Evolutionary conservation across 2,888 invertebrate species (phyloP).

Genomic region (Callimorpha dominula): DNA sequence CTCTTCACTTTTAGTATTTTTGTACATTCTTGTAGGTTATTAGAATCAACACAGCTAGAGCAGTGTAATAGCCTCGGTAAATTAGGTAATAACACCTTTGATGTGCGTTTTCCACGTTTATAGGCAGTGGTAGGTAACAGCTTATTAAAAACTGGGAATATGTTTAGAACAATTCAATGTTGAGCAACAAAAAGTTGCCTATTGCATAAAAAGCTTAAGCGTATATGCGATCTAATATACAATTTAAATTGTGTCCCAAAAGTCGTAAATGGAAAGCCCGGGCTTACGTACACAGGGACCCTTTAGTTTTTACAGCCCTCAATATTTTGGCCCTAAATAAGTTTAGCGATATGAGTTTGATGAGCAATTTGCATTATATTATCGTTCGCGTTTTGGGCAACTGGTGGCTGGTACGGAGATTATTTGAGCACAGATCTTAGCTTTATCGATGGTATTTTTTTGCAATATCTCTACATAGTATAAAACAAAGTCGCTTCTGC

Average conservation of each 20-base stretch:
- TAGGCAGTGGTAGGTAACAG: too few relatives aligned
- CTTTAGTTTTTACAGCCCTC: conserved; percentile 72
- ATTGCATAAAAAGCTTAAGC: conserved; percentile 35
- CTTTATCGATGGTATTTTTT: neutral
- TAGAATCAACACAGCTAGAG: too few relatives aligned
- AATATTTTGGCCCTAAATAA: conserved; percentile 60
- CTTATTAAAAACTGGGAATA: too few relatives aligned
- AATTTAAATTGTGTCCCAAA: conserved; percentile 77
- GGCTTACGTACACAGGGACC: conserved; percentile 58
- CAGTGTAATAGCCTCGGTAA: too few relatives aligned
- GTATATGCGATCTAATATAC: conserved; percentile 69
- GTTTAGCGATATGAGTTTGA: conserved; percentile 59
- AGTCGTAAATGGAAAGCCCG: conserved; percentile 63
- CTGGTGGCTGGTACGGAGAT: conserved; percentile 9
- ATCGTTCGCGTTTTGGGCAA: conserved; percentile 16
- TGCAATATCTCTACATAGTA: neutral
- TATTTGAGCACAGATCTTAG: neutral
- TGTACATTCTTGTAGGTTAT: too few relatives aligned
- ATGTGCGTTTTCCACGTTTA: too few relatives aligned
- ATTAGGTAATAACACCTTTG: too few relatives aligned
- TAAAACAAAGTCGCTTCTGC: too few relatives aligned
- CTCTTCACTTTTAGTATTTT: too few relatives aligned
- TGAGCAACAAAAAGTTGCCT: conserved; percentile 10
- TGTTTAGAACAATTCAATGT: neutral
- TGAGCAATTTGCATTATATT: conserved; percentile 60